Base-by-base conservation (phyloP, 2,888 invertebrate genomes). In the Hypomecis atomaria region DNA sequence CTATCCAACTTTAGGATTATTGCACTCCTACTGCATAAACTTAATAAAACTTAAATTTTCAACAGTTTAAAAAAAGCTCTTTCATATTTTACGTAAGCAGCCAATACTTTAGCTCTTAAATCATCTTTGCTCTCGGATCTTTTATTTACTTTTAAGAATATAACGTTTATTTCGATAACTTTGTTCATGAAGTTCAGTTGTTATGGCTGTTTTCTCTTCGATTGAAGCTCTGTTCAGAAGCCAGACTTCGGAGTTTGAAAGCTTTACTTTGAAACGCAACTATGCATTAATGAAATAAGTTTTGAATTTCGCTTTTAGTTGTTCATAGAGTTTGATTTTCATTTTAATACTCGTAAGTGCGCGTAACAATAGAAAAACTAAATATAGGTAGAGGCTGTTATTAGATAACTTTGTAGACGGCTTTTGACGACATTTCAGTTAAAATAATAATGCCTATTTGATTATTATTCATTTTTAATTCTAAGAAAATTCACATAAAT, bases 211-310 rank as follows among this genome's bases (percentile, higher is more conserved):
- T 62, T 69, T 67, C 50, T 62, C 59, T 70, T 66, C 65, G 59
- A 67, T 69, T 59, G 57, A 48, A 65, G 68, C 64, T 70, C 55
- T 50, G 70, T 67, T 70, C 49, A 48, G 42, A 66, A 69, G 66
- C 66, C 56, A 40, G 54, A 64, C 57, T 60, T 55, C 42, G 13
- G 44, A 65, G 59, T 69, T 66, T 9, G 42, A 61, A 66, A 62
- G 63, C 66, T 70, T 71, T 65, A 60, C 60, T 61, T 64, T 44
- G 48, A 56, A 66, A 59, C 64, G 65, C 65, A 45, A 70, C 66
- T 68, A 70, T 68, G 69, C 65, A 68, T 60, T 71, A 70, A 71
- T 71, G 63, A 71, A 71, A 68, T 71, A 70, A 71, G 68, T 71
- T 69, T 64, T 40, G 38, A 65, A 62, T 66, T 68, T 70, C 47